A percentile compares a stretch with the other conserved stretches of the same genome.
Conservation (phyloP, 2,888 invertebrate genomes). For the Eledone cirrhosa region DNA sequence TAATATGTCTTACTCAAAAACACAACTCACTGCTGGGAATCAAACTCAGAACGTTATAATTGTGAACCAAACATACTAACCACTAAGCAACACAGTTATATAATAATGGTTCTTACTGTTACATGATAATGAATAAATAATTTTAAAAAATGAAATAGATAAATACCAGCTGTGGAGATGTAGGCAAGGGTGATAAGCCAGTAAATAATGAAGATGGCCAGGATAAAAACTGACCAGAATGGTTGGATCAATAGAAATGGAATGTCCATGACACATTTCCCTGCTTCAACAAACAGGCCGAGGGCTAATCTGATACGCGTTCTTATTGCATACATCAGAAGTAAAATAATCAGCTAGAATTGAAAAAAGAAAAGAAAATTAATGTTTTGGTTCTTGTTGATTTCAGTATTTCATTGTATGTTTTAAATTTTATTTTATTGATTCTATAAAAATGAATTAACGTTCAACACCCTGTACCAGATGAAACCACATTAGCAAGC, state of each 20-base stretch:
- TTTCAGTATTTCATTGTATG: too few relatives aligned
- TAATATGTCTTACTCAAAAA: too few relatives aligned
- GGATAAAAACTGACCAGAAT: conserved; percentile 77
- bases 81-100: too few relatives aligned
- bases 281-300: conserved; percentile 87
- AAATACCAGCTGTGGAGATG: conserved; percentile 75
- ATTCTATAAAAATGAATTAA: too few relatives aligned
- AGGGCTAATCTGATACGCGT: conserved; percentile 71
- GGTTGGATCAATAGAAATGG: conserved; percentile 84
- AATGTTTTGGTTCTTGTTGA: neutral
- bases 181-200: conserved; percentile 88
- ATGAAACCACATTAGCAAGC: too few relatives aligned
- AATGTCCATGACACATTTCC: conserved; percentile 83
- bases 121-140: conserved; percentile 24
- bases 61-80: too few relatives aligned
- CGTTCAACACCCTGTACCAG: too few relatives aligned
- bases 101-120: too few relatives aligned
- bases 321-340: conserved; percentile 80
- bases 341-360: conserved; percentile 63
- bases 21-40: too few relatives aligned
- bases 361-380: neutral
- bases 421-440: too few relatives aligned
- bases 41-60: too few relatives aligned
- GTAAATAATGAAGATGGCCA: conserved; percentile 82
- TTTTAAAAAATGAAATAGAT: conserved; percentile 32